Evolutionary conservation across 2,113 vertebrate species (phyloP), one percentile per base, ranked within the genome.

Genomic region (Pagrus major): DNA sequence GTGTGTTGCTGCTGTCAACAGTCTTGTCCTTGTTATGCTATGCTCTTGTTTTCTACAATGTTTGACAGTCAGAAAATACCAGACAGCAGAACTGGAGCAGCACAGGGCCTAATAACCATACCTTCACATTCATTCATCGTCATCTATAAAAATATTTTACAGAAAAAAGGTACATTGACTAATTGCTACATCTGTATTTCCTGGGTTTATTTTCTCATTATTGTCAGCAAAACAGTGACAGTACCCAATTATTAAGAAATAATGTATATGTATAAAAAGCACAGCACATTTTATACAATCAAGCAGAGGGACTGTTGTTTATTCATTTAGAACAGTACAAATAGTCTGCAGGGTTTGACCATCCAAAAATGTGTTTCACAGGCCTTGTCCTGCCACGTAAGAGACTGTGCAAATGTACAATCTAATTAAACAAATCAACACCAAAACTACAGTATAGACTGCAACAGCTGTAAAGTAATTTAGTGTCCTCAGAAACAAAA

Each of bases 381-480:
- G 8, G 42, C 4, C 25, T 71, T 47, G 41, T 65, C 16, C 70
- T 69, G 23, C n/a, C 35, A 66, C 39, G 60, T 16, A 25, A 47
- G 21, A 67, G 25, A 72, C 27, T 66, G 39, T 66, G 25, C 58
- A 67, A 65, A 65, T 56, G 76, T 65, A 14, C 33, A 81, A 74
- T 58, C 29, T 44, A 25, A 64, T 74, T 71, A 54, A 55, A 64
- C 35, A 68, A 46, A 78, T 70, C 4, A n/a, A 80, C 23, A 64
- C 37, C 33, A 49, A 67, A 56, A 75, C 56, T 27, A 74, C 54
- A 63, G 70, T 71, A 49, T 69, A 55, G 69, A 81, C 35, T 51
- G 61, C 64, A 69, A 80, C 70, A 84, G 70, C 60, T 71, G 67
- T 49, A 35, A 51, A 59, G 39, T 25, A n/a, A 70, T 76, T 66